Base-by-base conservation (phyloP, 2,888 invertebrate species). In the Tubiluchus corallicola region DNA sequence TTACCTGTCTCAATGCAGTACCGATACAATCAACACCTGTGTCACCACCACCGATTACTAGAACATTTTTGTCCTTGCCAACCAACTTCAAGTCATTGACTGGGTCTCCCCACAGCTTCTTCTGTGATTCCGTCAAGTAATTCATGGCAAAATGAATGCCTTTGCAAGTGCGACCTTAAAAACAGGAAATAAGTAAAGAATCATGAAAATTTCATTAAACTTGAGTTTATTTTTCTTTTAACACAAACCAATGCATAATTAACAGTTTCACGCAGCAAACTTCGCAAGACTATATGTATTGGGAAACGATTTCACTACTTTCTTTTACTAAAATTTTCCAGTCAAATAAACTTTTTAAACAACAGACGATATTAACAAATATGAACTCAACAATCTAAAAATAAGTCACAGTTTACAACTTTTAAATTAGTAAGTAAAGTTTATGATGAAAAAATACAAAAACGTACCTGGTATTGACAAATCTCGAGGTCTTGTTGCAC, bases 141-240 rank as follows among this genome's bases (percentile, higher is more conserved):
- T 83, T 85, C 81, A 98, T 96, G 2, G 98, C 98, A 68, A 82
- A 98, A 68, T 94, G 82, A 55, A 98, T 88, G 47, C 96, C 96
- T 54, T 77, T 74, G 21, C 92, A 68, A 59, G 92, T 75, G 5
- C 94, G 75, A 45, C 92, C 87, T 59, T 79, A 5, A 57, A 54
- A 20, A 53, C 21, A n/a, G 17, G 17, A 41, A 40, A 5, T 5
- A 13, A 15, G 13, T 38, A 16, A 15, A 38, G 9, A n/a, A 38
- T 38, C 5, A 16, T 38, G 5, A 38, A 15, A 5, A n/a, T 38
- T 9, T 13, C 39, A 38, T n/a, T n/a, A n/a, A n/a, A n/a, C n/a
- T n/a, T n/a, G n/a, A n/a, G n/a, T n/a, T n/a, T n/a, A n/a, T n/a
- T n/a, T n/a, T n/a, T n/a, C n/a, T n/a, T n/a, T n/a, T n/a, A n/a